These are phyloP conservation scores for Semotilus atromaculatus DNA, from an alignment of 2,797 vertebrate species.

Conservation along the genomic window DNA sequence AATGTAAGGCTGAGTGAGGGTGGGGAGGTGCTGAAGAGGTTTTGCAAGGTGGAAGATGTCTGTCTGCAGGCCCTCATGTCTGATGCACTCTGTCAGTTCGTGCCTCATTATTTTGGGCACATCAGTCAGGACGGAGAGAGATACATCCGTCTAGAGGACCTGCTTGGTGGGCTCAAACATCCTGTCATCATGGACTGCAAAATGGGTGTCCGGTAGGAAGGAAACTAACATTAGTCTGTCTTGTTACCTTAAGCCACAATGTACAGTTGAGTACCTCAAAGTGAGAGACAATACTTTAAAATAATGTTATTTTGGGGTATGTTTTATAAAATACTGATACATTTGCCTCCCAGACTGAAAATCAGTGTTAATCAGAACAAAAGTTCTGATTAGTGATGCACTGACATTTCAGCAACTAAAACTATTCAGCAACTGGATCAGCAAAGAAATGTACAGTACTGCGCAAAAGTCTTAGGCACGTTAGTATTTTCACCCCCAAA, in stretches of 20 bases:
- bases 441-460: not conserved
- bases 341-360: not conserved
- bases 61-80: conserved; percentile 85
- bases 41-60: conserved; percentile 81
- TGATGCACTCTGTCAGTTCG: conserved; percentile 81
- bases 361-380: not conserved
- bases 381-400: not conserved
- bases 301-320: not conserved
- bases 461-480: too few relatives aligned
- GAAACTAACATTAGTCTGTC: not conserved
- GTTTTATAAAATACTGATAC: not conserved
- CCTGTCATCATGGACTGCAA: conserved; percentile 94
- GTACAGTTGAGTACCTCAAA: not conserved
- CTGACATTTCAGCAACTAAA: not conserved
- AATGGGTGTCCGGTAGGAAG: conserved; percentile 86
- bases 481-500: too few relatives aligned
- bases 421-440: not conserved
- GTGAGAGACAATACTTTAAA: not conserved
- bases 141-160: conserved; percentile 88
- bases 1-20: conserved; percentile 85
- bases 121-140: conserved; percentile 78
- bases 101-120: conserved; percentile 84
- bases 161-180: conserved; percentile 82
- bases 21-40: conserved; percentile 87
- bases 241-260: too few relatives aligned